Conservation (phyloP, 2,797 vertebrate genomes). For the Eremophila alpestris region DNA sequence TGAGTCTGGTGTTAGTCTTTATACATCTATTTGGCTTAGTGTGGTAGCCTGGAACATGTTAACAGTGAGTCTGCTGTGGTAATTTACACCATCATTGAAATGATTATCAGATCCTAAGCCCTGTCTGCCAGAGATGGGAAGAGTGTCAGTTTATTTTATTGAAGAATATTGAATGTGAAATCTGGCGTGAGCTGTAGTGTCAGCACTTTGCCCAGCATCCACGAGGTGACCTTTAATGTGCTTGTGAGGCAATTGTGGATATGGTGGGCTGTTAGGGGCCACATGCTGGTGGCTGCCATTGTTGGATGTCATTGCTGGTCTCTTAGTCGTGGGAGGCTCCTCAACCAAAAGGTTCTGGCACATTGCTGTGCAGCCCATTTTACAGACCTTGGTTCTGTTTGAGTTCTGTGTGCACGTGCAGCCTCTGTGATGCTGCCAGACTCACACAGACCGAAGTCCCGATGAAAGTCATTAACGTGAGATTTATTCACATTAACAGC, state of each 20-base stretch:
- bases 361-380: not conserved
- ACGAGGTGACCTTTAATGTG: not conserved
- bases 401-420: not conserved
- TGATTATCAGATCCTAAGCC: not conserved
- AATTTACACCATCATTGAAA: not conserved
- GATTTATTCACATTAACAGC: not conserved
- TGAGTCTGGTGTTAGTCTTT: not conserved
- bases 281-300: not conserved
- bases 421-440: not conserved
- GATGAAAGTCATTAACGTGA: not conserved
- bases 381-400: not conserved
- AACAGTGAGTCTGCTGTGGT: not conserved
- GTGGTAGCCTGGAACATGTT: not conserved
- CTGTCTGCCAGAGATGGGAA: not conserved
- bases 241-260: not conserved
- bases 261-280: not conserved
- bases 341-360: not conserved
- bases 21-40: not conserved
- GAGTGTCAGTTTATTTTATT: not conserved
- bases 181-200: not conserved
- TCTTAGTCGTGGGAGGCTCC: not conserved
- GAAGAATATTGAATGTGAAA: conserved; percentile 7
- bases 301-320: not conserved
- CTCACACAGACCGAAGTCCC: not conserved
- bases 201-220: not conserved